Evolutionary conservation across 2,797 vertebrate species (phyloP).

Genomic region (Anomalospiza imberbis): DNA sequence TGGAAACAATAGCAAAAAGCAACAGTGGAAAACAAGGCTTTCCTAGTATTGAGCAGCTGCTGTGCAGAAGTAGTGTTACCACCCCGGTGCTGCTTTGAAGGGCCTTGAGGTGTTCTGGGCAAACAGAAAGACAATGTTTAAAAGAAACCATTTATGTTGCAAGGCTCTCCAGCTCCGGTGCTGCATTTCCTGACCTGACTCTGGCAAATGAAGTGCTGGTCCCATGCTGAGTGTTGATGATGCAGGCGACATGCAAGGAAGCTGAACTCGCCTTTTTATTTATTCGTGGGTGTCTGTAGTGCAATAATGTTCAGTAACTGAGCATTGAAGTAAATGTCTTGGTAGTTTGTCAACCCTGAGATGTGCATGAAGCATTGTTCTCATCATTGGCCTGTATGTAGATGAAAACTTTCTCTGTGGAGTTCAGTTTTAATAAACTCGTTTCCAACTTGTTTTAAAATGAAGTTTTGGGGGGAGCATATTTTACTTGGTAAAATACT

Average conservation of each 20-base stretch:
- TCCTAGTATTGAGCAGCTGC: not conserved
- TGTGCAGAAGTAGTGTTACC: not conserved
- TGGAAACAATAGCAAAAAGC: not conserved
- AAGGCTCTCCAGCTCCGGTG: fast-evolving
- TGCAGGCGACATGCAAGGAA: fast-evolving
- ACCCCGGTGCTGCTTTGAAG: not conserved
- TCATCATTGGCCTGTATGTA: not conserved
- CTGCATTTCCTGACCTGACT: fast-evolving
- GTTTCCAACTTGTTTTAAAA: not conserved
- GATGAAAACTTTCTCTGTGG: not conserved
- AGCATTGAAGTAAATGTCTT: not conserved
- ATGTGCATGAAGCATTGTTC: not conserved
- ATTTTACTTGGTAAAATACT: not conserved
- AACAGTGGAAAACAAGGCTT: not conserved
- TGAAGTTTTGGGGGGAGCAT: not conserved
- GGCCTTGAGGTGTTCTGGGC: not conserved
- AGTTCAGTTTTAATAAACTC: not conserved
- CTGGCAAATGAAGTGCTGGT: not conserved
- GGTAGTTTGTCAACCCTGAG: not conserved
- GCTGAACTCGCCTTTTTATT: not conserved
- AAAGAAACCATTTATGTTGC: fast-evolving
- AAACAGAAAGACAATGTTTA: not conserved
- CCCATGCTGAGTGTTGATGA: not conserved
- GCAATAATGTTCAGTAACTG: not conserved
- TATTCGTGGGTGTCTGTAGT: not conserved